These are phyloP conservation scores for Eleginops maclovinus DNA, from an alignment of 2,113 vertebrate species.

Conservation along the genomic window DNA sequence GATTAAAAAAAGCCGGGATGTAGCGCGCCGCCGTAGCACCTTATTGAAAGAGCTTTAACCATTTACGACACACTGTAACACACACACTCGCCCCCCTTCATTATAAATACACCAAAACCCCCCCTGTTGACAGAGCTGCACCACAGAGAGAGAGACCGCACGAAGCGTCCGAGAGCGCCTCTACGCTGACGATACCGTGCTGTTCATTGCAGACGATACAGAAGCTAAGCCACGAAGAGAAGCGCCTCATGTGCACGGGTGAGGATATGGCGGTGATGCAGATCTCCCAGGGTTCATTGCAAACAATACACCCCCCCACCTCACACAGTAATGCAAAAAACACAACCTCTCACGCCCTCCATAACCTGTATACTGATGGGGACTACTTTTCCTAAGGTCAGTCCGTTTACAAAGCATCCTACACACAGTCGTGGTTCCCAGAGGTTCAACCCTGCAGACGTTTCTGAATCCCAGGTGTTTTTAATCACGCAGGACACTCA, in stretches of 20 bases:
- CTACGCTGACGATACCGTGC: conserved; percentile 1
- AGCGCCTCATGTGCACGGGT: conserved; percentile 55
- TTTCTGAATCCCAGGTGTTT: too few species aligned
- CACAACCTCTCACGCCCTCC: too few species aligned
- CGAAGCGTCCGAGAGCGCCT: conserved; percentile 33
- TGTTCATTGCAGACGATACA: conserved; percentile 42
- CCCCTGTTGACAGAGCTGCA: conserved; percentile 37
- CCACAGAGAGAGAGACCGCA: conserved; percentile 48
- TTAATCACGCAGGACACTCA: too few species aligned
- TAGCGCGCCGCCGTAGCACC: conserved; percentile 71
- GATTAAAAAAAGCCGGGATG: conserved; percentile 60
- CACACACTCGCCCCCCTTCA: conserved; percentile 22
- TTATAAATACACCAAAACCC: conserved; percentile 28
- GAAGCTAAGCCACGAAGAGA: conserved; percentile 70
- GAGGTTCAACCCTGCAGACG: too few species aligned
- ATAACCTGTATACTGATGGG: too few species aligned
- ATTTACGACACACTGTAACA: conserved; percentile 9
- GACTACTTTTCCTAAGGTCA: background rate
- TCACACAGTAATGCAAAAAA: too few species aligned
- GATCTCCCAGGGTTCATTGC: conserved; percentile 43
- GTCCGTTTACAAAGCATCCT: too few species aligned
- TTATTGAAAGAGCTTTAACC: conserved; percentile 56
- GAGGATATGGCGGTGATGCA: conserved; percentile 32
- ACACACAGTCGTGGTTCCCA: too few species aligned
- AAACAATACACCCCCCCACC: conserved; percentile 7